Evolutionary conservation across 2,888 invertebrate genomes (phyloP).

Genomic region (Bibio marci): DNA sequence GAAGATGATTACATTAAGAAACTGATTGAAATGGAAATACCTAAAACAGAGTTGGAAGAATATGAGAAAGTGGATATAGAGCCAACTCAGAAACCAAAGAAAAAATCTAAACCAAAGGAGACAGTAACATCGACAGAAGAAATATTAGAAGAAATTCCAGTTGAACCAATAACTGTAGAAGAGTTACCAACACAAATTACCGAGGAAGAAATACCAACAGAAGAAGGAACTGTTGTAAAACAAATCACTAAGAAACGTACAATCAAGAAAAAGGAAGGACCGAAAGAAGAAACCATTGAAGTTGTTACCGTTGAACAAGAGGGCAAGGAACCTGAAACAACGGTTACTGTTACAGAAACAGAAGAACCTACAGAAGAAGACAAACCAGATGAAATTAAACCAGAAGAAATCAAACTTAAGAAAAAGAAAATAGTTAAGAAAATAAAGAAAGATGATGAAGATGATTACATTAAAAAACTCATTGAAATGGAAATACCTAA

Average conservation of each 20-base stretch:
- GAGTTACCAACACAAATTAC: no score
- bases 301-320: not conserved
- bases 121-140: conserved; percentile 7
- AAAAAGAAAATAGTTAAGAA: conserved; percentile 6
- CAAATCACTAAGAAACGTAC: no score
- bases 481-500: conserved; percentile 24
- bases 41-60: conserved; percentile 10
- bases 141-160: not conserved
- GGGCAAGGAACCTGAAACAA: conserved; percentile 20
- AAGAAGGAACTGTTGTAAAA: no score
- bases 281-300: no score
- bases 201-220: no score
- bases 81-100: conserved; percentile 1
- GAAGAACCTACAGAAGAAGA: conserved; percentile 11
- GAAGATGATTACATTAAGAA: conserved; percentile 20
- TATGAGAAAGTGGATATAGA: conserved; percentile 6
- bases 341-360: conserved; percentile 15
- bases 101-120: not conserved
- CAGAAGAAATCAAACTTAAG: conserved; percentile 3
- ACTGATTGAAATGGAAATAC: conserved; percentile 24
- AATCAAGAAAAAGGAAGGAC: no score
- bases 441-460: conserved; percentile 16
- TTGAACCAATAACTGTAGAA: no score
- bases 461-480: conserved; percentile 19
- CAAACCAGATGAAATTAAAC: not conserved